Conservation (phyloP, 1,140 invertebrate genomes). For the Archivesica marissinica region DNA sequence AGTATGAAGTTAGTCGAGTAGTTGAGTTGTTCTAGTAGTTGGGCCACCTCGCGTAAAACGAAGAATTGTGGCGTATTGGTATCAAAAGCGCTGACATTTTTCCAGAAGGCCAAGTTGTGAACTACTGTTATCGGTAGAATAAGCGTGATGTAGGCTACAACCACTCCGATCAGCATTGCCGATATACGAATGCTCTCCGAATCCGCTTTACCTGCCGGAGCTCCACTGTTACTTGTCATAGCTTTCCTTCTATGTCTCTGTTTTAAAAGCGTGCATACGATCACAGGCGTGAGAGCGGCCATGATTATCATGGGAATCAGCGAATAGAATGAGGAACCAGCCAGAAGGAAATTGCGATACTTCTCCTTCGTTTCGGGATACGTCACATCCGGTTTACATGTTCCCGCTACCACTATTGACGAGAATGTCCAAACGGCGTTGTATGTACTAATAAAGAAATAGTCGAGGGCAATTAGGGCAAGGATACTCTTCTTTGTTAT, state of each 20-base stretch:
- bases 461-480: constrained; percentile 27
- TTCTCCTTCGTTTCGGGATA: constrained; percentile 23
- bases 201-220: background rate
- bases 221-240: background rate
- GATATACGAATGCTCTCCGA: constrained; percentile 42
- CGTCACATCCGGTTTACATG: constrained; percentile 57
- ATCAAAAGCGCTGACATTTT: constrained; percentile 38
- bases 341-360: constrained; percentile 36
- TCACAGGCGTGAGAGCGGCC: constrained; percentile 44
- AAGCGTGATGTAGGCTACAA: constrained; percentile 57
- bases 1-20: constrained; percentile 57
- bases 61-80: constrained; percentile 11
- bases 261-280: constrained; percentile 25
- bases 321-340: constrained; percentile 52
- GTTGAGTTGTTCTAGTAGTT: constrained; percentile 47
- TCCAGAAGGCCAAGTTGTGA: constrained; percentile 56
- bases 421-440: constrained; percentile 59
- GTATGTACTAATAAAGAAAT: constrained; percentile 16
- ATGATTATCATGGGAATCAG: constrained; percentile 56
- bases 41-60: constrained; percentile 28
- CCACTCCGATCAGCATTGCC: constrained; percentile 57
- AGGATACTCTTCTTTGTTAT: constrained; percentile 57
- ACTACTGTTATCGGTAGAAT: constrained; percentile 51
- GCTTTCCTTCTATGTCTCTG: background rate
- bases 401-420: constrained; percentile 46